phyloP scores from a whole-genome alignment of 2,113 vertebrate genomes.

The Rhea pennata region DNA sequence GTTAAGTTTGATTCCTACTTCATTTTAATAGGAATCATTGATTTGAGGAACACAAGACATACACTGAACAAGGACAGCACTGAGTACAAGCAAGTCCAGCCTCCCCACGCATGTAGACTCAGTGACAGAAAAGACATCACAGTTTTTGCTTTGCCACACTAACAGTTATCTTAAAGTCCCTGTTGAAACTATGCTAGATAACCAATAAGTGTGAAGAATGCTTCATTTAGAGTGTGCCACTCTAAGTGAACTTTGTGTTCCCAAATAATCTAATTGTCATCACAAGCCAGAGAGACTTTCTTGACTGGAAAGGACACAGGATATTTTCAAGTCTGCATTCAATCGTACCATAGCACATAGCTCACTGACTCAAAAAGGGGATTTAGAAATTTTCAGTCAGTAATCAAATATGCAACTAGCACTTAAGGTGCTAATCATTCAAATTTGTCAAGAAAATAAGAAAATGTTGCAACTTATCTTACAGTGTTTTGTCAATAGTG shows the following conservation, averaged over 20 bases:
- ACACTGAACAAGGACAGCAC: background rate
- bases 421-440: background rate
- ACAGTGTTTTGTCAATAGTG: background rate
- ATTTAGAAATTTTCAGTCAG: background rate
- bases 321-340: background rate
- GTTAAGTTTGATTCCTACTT: background rate
- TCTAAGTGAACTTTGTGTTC: background rate
- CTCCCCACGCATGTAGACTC: background rate
- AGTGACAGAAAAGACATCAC: background rate
- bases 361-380: background rate
- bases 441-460: too few relatives aligned
- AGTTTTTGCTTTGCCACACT: background rate
- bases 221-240: background rate
- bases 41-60: fast-evolving
- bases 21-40: background rate
- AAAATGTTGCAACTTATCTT: background rate
- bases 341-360: fast-evolving
- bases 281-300: background rate
- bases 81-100: background rate
- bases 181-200: background rate
- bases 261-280: fast-evolving
- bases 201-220: background rate
- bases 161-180: background rate
- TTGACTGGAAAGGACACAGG: background rate
- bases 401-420: background rate